A percentile compares a stretch with the other conserved stretches of the same genome.
Conservation (phyloP, 1,140 invertebrate species). For the Latrodectus geometricus region DNA sequence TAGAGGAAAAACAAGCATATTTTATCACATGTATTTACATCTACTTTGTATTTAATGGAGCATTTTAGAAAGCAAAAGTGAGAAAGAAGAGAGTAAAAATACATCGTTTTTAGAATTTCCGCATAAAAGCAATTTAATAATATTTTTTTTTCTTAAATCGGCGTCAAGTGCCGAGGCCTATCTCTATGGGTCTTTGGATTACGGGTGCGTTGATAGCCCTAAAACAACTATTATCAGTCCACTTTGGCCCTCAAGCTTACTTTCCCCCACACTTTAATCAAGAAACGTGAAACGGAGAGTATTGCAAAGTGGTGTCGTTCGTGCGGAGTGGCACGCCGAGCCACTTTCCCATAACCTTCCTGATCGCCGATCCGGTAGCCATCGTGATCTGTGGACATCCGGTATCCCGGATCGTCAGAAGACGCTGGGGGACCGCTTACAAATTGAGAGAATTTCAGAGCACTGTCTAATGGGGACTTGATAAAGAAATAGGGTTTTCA, state of each 20-base stretch:
- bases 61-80: too few species aligned
- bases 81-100: too few species aligned
- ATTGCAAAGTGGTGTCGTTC: neutral
- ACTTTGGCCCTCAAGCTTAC: neutral
- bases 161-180: neutral
- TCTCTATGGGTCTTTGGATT: slow-evolving; percentile 47
- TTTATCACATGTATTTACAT: too few species aligned
- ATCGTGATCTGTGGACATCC: slow-evolving; percentile 35
- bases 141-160: too few species aligned
- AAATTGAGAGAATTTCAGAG: neutral
- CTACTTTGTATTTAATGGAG: too few species aligned
- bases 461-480: too few species aligned
- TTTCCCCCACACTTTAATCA: neutral
- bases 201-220: slow-evolving; percentile 6
- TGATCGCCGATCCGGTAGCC: neutral
- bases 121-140: too few species aligned
- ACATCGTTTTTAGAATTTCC: too few species aligned
- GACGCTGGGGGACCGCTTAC: neutral
- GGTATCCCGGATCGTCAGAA: slow-evolving; percentile 32
- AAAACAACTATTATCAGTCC: neutral
- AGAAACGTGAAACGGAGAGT: slow-evolving; percentile 30
- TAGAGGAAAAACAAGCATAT: too few species aligned
- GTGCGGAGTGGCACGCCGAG: slow-evolving; percentile 41
- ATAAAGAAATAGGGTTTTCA: too few species aligned
- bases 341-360: slow-evolving; percentile 59